phyloP scores from a whole-genome alignment of 2,888 invertebrate genomes.

The Scaptomyza cyrtandrae region DNA sequence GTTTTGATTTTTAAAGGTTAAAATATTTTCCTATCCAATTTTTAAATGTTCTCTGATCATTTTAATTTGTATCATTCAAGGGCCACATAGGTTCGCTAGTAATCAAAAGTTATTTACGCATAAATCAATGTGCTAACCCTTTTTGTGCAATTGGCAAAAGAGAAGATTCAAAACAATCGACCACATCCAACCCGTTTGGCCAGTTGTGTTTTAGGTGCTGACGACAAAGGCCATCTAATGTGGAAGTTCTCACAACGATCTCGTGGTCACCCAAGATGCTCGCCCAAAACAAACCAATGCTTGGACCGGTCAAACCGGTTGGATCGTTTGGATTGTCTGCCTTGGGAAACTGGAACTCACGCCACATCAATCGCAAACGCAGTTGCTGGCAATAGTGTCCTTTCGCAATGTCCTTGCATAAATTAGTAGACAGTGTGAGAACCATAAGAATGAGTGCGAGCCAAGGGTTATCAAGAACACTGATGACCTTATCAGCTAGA shows the following conservation, averaged over 20 bases:
- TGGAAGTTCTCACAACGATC: constrained; percentile 65
- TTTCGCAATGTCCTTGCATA: constrained; percentile 84
- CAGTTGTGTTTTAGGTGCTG: constrained; percentile 63
- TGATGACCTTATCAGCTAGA: constrained; percentile 74
- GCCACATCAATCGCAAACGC: constrained; percentile 62
- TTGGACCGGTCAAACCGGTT: constrained; percentile 83
- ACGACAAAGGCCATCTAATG: constrained; percentile 72
- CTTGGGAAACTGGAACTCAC: constrained; percentile 64
- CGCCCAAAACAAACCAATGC: constrained; percentile 47
- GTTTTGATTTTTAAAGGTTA: constrained; percentile 11
- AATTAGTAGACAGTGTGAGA: constrained; percentile 75
- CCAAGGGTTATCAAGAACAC: constrained; percentile 61
- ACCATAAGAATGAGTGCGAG: constrained; percentile 41
- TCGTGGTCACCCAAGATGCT: constrained; percentile 75
- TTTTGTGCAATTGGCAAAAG: constrained; percentile 44
- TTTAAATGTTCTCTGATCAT: constrained; percentile 7
- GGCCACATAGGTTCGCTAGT: constrained; percentile 23
- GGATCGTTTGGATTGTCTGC: constrained; percentile 10
- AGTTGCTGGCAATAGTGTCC: constrained; percentile 68
- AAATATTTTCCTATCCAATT: not conserved
- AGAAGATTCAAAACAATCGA: constrained; percentile 5
- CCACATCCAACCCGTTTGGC: constrained; percentile 60
- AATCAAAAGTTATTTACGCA: constrained; percentile 59
- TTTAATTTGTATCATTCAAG: constrained; percentile 1
- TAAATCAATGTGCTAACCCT: constrained; percentile 64